phyloP scores from a whole-genome alignment of 2,113 vertebrate species.

The Rallus limicola region DNA sequence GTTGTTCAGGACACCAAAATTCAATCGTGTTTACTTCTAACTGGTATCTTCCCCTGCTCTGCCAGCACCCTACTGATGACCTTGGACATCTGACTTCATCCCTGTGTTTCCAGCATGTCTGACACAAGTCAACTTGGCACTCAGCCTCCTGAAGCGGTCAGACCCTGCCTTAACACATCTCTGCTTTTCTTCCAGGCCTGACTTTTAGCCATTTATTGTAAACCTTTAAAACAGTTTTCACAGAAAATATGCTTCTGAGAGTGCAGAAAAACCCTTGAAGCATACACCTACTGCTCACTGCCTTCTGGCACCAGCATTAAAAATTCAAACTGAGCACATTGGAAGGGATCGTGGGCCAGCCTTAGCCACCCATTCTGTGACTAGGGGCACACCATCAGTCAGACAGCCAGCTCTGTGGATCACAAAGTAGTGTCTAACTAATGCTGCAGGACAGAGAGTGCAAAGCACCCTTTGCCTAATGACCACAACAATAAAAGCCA shows the following conservation, averaged over 20 bases:
- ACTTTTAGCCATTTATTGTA: background rate
- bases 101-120: background rate
- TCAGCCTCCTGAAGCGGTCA: background rate
- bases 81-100: background rate
- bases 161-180: background rate
- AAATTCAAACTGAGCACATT: background rate
- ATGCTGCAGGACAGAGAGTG: background rate
- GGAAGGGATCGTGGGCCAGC: background rate
- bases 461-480: background rate
- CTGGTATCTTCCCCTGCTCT: background rate
- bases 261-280: background rate
- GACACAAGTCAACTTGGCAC: background rate
- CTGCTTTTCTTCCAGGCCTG: background rate
- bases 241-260: background rate
- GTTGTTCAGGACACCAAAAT: background rate
- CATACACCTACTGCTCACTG: background rate
- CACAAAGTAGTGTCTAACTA: accelerated
- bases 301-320: background rate
- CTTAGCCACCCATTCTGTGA: background rate
- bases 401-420: background rate
- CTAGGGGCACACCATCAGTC: background rate
- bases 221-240: background rate
- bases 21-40: background rate
- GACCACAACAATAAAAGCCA: background rate
- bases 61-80: background rate